phyloP scores from a whole-genome alignment of 2,797 vertebrate genomes.

The Sorex maritimensis region DNA sequence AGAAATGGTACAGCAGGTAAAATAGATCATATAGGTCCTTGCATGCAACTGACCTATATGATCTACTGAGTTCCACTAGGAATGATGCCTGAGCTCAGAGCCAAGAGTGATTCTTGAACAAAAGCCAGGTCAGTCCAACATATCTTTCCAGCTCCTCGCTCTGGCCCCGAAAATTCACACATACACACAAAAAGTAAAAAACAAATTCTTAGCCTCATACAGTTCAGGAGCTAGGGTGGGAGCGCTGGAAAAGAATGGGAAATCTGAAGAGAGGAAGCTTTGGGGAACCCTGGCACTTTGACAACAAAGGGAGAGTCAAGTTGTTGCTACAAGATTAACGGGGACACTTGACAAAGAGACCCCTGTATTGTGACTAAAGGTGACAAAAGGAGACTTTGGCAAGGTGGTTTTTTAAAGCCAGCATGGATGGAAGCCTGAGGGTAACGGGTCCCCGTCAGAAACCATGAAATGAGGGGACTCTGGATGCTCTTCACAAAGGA shows the following conservation, averaged over 20 bases:
- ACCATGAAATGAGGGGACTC: neutral
- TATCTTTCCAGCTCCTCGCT: no score
- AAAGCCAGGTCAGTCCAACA: no score
- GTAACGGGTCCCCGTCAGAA: neutral
- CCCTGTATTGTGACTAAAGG: neutral
- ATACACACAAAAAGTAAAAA: no score
- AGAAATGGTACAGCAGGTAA: no score
- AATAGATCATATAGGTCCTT: no score
- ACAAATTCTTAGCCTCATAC: neutral
- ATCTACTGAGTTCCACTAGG: no score
- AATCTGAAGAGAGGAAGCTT: neutral
- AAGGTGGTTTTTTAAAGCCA: neutral
- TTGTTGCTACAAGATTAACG: neutral
- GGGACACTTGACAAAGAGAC: neutral
- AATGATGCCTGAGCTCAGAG: no score
- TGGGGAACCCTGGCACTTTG: accelerated
- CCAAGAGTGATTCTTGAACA: no score
- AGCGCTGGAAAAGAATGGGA: neutral
- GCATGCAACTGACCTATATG: no score
- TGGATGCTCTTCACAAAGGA: neutral
- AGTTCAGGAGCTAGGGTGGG: neutral
- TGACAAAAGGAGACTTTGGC: neutral
- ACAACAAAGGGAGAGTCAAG: neutral
- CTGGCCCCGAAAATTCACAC: no score
- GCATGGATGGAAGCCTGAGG: neutral